Evolutionary conservation across 2,888 invertebrate species (phyloP), one percentile per base, ranked within the genome.

Genomic region (Sphaerophoria rueppellii): DNA sequence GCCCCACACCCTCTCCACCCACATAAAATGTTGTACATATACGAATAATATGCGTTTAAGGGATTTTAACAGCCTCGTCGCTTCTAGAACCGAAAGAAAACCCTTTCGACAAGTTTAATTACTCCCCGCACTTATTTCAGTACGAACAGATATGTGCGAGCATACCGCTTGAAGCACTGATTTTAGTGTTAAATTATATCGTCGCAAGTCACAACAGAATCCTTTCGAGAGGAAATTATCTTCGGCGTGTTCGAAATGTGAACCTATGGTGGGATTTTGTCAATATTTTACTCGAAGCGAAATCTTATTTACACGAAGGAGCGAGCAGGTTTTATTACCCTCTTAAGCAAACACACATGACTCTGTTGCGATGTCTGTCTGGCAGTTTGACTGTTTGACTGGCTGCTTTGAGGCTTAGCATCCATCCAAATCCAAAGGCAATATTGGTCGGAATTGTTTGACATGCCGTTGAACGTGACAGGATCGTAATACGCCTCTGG

Each of bases 181-280:
- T 85, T 81, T 81, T 85, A 85, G 81, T 85, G 85, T 81, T 70
- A 80, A 73, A 63, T 81, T 80, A 37, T 54, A 81, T 80, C 70
- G 81, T 77, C 40, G 16, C 14, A 37, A 11, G 7, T 40, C 80
- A 85, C 76, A 76, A 71, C 43, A 67, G 70, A 57, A 70, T 50
- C 69, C 74, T 76, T 61, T 81, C 63, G 70, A 81, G 77, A 73
- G 85, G 81, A 85, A 85, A 85, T 81, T 77, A 85, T 85, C 76
- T 58, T 77, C 52, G 81, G 76, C 50, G 48, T 81, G 85, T 85
- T 85, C 76, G 24, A 63, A 76, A 85, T 76, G 73, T 69, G 63
- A 24, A 60, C 24, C 16, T 58, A 48, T 9, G 9, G 0, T 43
- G 12, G 9, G 7, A 50, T 63, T 63, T 24, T 67, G 12, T 16